Evolutionary conservation across 2,113 vertebrate genomes (phyloP).

Genomic region (Pseudois nayaur): DNA sequence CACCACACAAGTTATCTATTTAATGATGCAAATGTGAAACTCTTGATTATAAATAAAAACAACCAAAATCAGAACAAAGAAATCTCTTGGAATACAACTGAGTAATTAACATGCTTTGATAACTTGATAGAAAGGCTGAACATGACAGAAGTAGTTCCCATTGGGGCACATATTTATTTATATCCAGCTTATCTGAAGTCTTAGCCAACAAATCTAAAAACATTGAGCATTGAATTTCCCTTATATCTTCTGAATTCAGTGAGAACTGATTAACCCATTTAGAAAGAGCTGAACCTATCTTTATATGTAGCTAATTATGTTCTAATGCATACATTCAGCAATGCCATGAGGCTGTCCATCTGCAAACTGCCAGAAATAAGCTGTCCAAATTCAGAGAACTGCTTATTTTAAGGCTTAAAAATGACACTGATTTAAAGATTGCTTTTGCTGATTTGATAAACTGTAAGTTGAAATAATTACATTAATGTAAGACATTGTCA

Average conservation of each 20-base stretch:
- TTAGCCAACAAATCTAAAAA: slow-evolving; percentile 17
- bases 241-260: slow-evolving; percentile 61
- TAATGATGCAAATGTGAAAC: not conserved
- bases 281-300: slow-evolving; percentile 72
- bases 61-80: not conserved
- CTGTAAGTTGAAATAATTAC: slow-evolving; percentile 70
- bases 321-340: slow-evolving; percentile 77
- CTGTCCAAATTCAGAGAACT: slow-evolving; percentile 74
- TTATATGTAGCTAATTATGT: slow-evolving; percentile 74
- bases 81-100: not conserved
- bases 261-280: slow-evolving; percentile 76
- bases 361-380: slow-evolving; percentile 75
- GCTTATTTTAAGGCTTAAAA: slow-evolving; percentile 73
- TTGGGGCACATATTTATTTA: slow-evolving; percentile 23
- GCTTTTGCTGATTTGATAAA: slow-evolving; percentile 73
- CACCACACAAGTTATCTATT: not conserved
- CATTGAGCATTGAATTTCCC: slow-evolving; percentile 7
- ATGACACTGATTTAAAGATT: slow-evolving; percentile 75
- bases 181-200: not conserved
- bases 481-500: slow-evolving; percentile 62
- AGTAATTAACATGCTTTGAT: not conserved
- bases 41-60: not conserved
- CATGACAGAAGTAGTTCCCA: not conserved
- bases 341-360: slow-evolving; percentile 77
- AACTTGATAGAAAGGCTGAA: not conserved